A percentile compares a stretch with the other conserved stretches of the same genome.
phyloP scores from a whole-genome alignment of 2,888 invertebrate species.

The Agriopis aurantiaria region DNA sequence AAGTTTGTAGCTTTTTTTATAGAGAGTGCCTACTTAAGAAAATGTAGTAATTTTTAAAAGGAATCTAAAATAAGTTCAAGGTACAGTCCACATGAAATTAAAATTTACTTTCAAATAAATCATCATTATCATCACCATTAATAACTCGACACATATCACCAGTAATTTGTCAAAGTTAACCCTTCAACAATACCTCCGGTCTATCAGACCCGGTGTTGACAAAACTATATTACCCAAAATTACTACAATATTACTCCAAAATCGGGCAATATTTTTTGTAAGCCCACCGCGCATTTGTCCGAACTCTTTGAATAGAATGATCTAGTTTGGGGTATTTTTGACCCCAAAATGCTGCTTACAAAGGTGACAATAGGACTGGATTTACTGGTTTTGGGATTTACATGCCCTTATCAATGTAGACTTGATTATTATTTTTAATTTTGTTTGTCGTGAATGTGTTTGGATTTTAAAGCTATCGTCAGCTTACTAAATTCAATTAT shows the following conservation, averaged over 20 bases:
- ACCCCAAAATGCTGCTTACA: conserved; percentile 71
- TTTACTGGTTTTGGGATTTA: conserved; percentile 69
- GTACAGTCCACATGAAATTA: too few species aligned
- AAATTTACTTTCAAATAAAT: conserved; percentile 22
- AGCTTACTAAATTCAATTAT: not conserved
- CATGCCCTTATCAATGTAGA: conserved; percentile 32
- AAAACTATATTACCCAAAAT: conserved; percentile 86
- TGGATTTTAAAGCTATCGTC: not conserved
- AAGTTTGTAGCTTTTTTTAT: too few species aligned
- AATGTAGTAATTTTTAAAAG: too few species aligned
- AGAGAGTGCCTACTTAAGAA: too few species aligned
- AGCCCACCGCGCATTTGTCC: conserved; percentile 71
- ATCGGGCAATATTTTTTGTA: conserved; percentile 76
- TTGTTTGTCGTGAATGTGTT: conserved; percentile 32
- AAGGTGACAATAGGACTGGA: conserved; percentile 73
- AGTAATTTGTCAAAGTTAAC: conserved; percentile 83
- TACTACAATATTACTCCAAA: conserved; percentile 81
- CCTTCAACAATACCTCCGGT: conserved; percentile 65
- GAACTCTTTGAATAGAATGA: conserved; percentile 65
- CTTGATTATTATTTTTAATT: conserved; percentile 45
- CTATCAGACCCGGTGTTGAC: conserved; percentile 81
- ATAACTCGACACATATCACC: conserved; percentile 61
- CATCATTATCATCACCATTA: conserved; percentile 35
- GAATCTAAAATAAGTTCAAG: too few species aligned
- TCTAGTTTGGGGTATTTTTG: conserved; percentile 72